Evolutionary conservation across 2,797 vertebrate species (phyloP).

Genomic region (Lepus oiostolus): DNA sequence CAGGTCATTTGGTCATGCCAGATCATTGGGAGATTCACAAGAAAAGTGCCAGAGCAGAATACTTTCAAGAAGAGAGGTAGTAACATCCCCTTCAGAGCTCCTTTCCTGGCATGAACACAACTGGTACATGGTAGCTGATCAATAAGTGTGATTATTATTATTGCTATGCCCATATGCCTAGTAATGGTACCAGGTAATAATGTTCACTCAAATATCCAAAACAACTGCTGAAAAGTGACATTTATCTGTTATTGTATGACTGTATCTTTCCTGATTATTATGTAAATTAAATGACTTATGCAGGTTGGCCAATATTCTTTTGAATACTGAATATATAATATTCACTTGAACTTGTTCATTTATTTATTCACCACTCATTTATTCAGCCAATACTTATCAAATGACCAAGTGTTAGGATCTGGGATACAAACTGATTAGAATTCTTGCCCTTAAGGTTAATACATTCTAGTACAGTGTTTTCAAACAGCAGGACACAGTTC

Average conservation of each 20-base stretch:
- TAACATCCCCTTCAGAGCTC: neutral
- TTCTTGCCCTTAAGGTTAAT: constrained; percentile 64
- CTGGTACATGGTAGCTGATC: neutral
- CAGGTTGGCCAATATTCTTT: constrained; percentile 8
- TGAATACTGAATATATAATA: constrained; percentile 32
- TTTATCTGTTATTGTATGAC: constrained; percentile 45
- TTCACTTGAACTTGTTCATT: constrained; percentile 45
- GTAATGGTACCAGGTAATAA: neutral
- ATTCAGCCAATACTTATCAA: constrained; percentile 33
- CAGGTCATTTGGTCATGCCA: neutral
- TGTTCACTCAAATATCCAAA: neutral
- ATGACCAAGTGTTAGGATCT: constrained; percentile 29
- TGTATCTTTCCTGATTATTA: constrained; percentile 22
- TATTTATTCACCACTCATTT: constrained; percentile 55
- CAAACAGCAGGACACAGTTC: constrained; percentile 71
- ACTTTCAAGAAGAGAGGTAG: neutral
- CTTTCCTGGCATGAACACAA: neutral
- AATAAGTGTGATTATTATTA: neutral
- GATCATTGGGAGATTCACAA: neutral
- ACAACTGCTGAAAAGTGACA: neutral
- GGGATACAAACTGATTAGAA: constrained; percentile 36
- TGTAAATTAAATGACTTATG: constrained; percentile 44
- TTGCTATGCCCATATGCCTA: neutral
- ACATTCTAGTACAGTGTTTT: constrained; percentile 59
- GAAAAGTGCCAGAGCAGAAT: neutral